These are phyloP conservation scores for Pandemis corylana DNA, from an alignment of 2,888 invertebrate genomes.

Conservation along the genomic window DNA sequence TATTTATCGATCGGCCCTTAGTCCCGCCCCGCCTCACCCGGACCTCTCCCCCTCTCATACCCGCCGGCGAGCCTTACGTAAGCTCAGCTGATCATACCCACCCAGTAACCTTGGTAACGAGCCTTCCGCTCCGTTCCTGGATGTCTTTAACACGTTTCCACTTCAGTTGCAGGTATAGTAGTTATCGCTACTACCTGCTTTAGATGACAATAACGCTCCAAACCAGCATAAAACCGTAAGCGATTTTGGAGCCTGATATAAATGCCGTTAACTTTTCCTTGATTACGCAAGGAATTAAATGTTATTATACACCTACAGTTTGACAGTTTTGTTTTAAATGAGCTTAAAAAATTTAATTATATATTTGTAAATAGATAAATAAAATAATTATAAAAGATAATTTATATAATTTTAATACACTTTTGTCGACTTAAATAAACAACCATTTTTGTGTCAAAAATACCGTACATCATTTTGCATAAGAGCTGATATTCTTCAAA, in stretches of 20 bases:
- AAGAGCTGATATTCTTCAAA: no score
- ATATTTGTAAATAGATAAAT: no score
- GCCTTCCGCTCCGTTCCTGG: conserved; percentile 19
- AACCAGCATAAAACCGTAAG: not conserved
- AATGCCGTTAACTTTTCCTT: no score
- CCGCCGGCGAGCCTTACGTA: conserved; percentile 37
- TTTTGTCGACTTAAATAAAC: no score
- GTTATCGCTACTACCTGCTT: not conserved
- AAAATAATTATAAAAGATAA: no score
- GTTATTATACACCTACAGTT: no score
- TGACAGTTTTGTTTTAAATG: no score
- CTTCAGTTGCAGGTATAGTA: not conserved
- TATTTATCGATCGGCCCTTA: conserved; percentile 42
- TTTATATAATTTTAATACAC: no score
- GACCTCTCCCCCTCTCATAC: conserved; percentile 14
- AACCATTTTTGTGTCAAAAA: no score
- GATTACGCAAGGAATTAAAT: no score
- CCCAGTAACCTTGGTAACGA: conserved; percentile 41
- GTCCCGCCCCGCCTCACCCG: conserved; percentile 27
- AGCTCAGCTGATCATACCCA: conserved; percentile 41
- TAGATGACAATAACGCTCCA: not conserved
- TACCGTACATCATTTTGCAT: no score
- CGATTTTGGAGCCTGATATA: not conserved
- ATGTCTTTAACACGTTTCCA: not conserved
- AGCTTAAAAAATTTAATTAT: no score